phyloP scores from a whole-genome alignment of 2,888 invertebrate species.

The Phasia obesa region DNA sequence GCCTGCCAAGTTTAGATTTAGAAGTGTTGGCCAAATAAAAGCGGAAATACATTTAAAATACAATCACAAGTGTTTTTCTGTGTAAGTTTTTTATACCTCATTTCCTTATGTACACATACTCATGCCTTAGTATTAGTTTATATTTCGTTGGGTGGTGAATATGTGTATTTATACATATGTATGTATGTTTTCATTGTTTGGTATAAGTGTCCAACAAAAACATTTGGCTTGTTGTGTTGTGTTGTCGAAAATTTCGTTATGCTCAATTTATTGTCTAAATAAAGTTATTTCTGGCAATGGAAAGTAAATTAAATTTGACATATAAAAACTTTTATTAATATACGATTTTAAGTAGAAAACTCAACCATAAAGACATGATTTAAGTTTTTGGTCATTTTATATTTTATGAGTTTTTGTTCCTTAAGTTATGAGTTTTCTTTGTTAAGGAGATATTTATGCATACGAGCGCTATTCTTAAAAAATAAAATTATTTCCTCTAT shows the following conservation, averaged over 20 bases:
- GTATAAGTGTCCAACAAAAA: conserved; percentile 51
- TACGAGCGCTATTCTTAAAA: too few species aligned
- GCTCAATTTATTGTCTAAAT: conserved; percentile 71
- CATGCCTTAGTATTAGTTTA: background rate
- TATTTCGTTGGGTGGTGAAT: background rate
- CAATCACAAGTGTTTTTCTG: conserved; percentile 69
- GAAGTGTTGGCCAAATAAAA: conserved; percentile 71
- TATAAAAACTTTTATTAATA: conserved; percentile 16
- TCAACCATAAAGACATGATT: background rate
- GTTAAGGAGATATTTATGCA: too few species aligned
- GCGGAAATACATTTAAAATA: conserved; percentile 71
- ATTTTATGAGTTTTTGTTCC: background rate
- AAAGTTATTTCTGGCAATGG: conserved; percentile 64
- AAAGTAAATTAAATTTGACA: conserved; percentile 65
- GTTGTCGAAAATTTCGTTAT: conserved; percentile 67
- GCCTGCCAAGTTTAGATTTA: conserved; percentile 56
- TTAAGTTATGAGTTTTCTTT: background rate
- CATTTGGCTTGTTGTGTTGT: conserved; percentile 46
- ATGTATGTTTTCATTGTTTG: background rate
- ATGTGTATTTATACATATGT: conserved; percentile 14
- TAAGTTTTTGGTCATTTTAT: background rate
- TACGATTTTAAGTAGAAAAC: conserved; percentile 19
- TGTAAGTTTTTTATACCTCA: conserved; percentile 58
- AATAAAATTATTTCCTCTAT: too few species aligned
- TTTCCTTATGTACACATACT: conserved; percentile 42